Percentiles rank a stretch among this genome's conserved stretches.
phyloP scores from a whole-genome alignment of 2,888 invertebrate genomes.

The Zygaena filipendulae region DNA sequence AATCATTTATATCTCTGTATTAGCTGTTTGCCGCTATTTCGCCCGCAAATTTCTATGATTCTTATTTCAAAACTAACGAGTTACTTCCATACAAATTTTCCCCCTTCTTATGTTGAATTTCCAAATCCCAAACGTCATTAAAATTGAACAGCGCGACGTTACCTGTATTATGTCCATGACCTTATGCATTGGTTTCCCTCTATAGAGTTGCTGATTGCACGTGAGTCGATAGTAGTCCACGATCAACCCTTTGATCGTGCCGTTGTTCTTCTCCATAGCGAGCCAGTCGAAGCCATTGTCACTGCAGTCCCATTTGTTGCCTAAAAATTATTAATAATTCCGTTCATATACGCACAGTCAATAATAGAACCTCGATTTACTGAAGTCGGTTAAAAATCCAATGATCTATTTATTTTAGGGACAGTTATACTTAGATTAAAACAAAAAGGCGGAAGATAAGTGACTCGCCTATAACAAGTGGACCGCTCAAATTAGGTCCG shows the following conservation, averaged over 20 bases:
- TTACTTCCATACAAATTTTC: no score
- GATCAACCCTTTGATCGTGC: constrained; percentile 51
- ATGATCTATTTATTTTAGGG: not conserved
- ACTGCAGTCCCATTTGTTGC: constrained; percentile 76
- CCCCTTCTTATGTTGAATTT: no score
- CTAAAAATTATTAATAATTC: constrained; percentile 41
- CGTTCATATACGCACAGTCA: not conserved
- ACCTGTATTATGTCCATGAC: constrained; percentile 75
- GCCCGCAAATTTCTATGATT: no score
- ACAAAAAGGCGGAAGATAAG: no score
- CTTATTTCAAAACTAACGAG: no score
- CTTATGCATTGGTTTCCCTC: constrained; percentile 71
- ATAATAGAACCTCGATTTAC: not conserved
- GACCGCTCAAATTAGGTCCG: no score
- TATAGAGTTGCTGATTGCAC: constrained; percentile 69
- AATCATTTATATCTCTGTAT: no score
- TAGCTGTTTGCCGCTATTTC: no score
- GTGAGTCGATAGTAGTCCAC: constrained; percentile 68
- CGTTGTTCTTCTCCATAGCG: constrained; percentile 59
- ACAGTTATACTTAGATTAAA: constrained; percentile 4
- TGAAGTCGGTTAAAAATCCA: not conserved
- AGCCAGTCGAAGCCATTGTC: constrained; percentile 73
- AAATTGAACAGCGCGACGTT: no score
- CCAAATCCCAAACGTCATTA: no score
- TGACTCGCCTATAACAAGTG: no score